These are phyloP conservation scores for Ailuropoda melanoleuca DNA, from an alignment of 2,113 vertebrate genomes.

Conservation along the genomic window DNA sequence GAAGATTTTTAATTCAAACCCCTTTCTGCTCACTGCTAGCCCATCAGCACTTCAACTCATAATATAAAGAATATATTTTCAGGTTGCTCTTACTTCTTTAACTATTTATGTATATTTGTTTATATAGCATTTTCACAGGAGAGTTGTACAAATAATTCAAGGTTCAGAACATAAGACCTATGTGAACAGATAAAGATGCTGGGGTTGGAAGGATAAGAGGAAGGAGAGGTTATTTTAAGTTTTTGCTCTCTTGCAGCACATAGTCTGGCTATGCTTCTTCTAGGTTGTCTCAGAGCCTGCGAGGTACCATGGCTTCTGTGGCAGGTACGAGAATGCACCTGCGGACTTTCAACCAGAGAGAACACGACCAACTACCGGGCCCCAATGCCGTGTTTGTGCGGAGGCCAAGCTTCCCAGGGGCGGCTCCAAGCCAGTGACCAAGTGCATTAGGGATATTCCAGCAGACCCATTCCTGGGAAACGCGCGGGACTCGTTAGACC, in stretches of 20 bases:
- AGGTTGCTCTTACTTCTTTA: neutral
- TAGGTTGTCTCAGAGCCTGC: neutral
- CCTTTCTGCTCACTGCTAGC: neutral
- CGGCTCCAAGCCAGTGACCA: neutral
- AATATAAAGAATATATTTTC: neutral
- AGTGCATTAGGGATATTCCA: neutral
- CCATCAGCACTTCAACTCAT: neutral
- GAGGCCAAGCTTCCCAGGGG: neutral
- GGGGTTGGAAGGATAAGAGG: neutral
- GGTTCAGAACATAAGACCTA: neutral
- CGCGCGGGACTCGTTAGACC: neutral
- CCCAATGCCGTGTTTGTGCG: no score
- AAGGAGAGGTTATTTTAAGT: conserved; percentile 1
- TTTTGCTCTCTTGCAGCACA: neutral
- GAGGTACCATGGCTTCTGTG: neutral
- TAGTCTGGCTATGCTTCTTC: neutral
- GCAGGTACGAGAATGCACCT: no score
- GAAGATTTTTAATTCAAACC: neutral
- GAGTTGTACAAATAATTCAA: neutral
- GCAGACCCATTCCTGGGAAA: neutral
- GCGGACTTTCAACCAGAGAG: neutral
- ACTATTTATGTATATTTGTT: neutral
- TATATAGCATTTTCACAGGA: neutral
- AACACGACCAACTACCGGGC: neutral
- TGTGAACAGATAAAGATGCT: neutral